Base-by-base conservation (phyloP, 2,888 invertebrate genomes). In the Hemithea aestivaria region DNA sequence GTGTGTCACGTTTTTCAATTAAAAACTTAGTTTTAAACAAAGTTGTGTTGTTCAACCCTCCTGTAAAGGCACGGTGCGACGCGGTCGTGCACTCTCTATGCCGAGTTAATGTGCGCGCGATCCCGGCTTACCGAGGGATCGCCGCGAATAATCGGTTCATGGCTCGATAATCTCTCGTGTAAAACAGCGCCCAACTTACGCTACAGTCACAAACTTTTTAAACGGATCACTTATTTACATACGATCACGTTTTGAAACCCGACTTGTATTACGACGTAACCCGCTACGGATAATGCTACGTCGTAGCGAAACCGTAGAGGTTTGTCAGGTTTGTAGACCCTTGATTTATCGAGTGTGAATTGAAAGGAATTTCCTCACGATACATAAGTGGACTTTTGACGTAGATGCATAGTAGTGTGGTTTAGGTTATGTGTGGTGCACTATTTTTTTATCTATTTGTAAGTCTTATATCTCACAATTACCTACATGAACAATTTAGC, bases 91-190 rank as follows among this genome's bases (percentile, higher is more conserved):
- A 33, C 45, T 45, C 48, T 44, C 36, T 45, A 45, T 35, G 35
- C 41, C 40, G 45, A 53, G 54, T 54, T 59, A 62, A 57, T 48
- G 54, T 45, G 53, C 65, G 58, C 63, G 53, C 66, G 72, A 78
- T 71, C 75, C 73, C 69, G 61, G 81, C 72, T 81, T 79, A 80
- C 66, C 58, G 70, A 62, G 72, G 74, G 77, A 69, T 70, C 67
- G 67, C 61, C 55, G 55, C 59, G 57, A 62, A 66, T 74, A 76
- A 75, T 67, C 77, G 74, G 69, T 73, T 68, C 73, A 62, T 62
- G 66, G 69, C 70, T 68, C 65, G 67, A 73, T 82, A 82, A 83
- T 79, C 80, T 73, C 36, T 36, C 60, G 55, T 81, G 80, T 81
- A 73, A 65, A 73, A 79, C 82, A 77, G 64, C 71, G 61, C 44